Conservation (phyloP, 2,113 vertebrate species). For the Irena cyanogastra region DNA sequence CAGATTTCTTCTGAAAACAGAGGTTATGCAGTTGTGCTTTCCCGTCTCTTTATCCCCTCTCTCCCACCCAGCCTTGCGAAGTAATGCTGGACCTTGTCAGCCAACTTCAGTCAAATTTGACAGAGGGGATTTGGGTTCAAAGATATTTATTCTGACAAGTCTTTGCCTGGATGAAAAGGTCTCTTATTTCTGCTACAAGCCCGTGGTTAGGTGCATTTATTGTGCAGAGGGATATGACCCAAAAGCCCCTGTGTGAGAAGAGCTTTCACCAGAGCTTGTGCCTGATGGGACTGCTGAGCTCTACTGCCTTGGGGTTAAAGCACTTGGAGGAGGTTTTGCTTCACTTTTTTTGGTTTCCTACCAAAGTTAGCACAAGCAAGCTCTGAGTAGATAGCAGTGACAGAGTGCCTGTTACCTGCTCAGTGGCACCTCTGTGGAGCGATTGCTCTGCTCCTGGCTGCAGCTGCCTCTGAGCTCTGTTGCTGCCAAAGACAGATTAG, state of each 20-base stretch:
- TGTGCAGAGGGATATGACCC: neutral
- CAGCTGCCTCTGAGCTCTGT: neutral
- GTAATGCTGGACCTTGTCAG: neutral
- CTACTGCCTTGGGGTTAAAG: neutral
- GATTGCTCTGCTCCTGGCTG: neutral
- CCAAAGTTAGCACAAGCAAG: neutral
- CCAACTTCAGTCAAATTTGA: neutral
- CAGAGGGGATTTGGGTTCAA: neutral
- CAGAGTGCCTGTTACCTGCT: neutral
- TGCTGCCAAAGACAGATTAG: neutral
- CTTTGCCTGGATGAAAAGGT: neutral
- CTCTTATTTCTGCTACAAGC: neutral
- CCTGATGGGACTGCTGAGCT: neutral
- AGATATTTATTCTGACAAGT: neutral
- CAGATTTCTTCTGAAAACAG: neutral
- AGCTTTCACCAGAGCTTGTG: neutral
- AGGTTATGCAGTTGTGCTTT: neutral
- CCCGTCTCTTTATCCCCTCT: neutral
- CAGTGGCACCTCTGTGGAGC: neutral
- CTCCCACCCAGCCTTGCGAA: neutral
- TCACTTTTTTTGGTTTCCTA: neutral
- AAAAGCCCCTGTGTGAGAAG: accelerated
- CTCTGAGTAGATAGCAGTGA: neutral
- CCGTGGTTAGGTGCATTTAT: neutral
- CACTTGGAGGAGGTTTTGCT: neutral